Percentiles rank a stretch among this genome's conserved stretches.
Conservation (phyloP, 2,113 vertebrate species). For the Anguilla japonica region DNA sequence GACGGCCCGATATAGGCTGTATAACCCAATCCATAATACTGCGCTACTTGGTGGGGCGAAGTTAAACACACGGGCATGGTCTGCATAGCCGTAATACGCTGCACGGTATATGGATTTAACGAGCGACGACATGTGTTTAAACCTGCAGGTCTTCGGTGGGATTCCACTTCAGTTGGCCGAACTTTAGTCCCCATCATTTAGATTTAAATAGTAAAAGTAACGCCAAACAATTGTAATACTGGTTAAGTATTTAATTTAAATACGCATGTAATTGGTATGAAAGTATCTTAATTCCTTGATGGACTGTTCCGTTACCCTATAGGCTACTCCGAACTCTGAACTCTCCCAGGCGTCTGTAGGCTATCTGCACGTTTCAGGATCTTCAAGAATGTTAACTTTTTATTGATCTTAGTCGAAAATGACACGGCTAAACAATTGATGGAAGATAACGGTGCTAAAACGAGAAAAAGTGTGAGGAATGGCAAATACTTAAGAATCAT, state of each 20-base stretch:
- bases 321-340: neutral
- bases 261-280: neutral
- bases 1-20: neutral
- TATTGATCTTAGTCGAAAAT: neutral
- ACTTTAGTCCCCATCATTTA: neutral
- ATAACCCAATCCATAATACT: neutral
- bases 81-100: neutral
- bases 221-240: neutral
- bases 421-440: neutral
- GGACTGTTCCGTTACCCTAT: neutral
- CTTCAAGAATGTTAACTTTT: neutral
- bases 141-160: neutral
- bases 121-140: neutral
- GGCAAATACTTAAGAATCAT: neutral
- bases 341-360: neutral
- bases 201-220: neutral
- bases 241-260: neutral
- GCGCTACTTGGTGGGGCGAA: neutral
- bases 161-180: neutral
- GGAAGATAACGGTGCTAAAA: neutral
- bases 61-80: neutral
- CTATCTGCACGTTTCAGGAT: neutral
- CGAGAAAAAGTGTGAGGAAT: slow-evolving; percentile 2
- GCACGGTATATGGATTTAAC: neutral
- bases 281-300: neutral